phyloP scores from a whole-genome alignment of 2,113 vertebrate genomes.

The Rhinoderma darwinii region DNA sequence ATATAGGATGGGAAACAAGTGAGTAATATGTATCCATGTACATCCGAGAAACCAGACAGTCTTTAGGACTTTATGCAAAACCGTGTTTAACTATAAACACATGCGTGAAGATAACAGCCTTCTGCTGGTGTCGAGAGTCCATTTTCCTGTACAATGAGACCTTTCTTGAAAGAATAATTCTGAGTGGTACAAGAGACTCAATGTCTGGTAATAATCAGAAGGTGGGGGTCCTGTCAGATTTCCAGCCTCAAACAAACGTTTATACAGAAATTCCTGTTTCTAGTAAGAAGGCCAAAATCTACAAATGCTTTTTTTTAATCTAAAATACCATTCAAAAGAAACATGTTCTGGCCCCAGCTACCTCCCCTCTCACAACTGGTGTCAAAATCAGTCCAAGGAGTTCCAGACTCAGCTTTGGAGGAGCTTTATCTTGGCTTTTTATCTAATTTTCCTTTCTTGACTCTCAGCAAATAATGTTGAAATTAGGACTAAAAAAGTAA shows the following conservation, averaged over 20 bases:
- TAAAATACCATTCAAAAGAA: slow-evolving; percentile 56
- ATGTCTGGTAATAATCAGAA: slow-evolving; percentile 72
- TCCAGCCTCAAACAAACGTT: slow-evolving; percentile 66
- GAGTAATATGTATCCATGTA: not conserved
- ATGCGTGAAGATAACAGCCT: slow-evolving; percentile 77
- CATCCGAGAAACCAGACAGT: slow-evolving; percentile 68
- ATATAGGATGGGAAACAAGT: slow-evolving; percentile 67
- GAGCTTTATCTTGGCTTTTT: slow-evolving; percentile 46
- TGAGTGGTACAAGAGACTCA: slow-evolving; percentile 56
- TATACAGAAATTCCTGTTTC: slow-evolving; percentile 69
- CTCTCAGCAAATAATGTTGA: slow-evolving; percentile 45
- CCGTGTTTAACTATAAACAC: slow-evolving; percentile 79
- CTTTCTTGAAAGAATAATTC: slow-evolving; percentile 67
- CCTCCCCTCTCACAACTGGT: slow-evolving; percentile 4
- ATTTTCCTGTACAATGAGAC: slow-evolving; percentile 65
- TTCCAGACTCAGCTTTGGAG: slow-evolving; percentile 26
- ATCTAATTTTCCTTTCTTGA: slow-evolving; percentile 29
- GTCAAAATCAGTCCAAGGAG: slow-evolving; percentile 29
- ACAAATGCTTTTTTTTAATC: slow-evolving; percentile 64
- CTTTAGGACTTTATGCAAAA: slow-evolving; percentile 68
- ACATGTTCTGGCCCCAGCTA: not conserved
- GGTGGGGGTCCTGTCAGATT: slow-evolving; percentile 54
- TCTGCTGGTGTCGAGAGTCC: slow-evolving; percentile 68
- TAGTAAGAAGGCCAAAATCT: slow-evolving; percentile 69
- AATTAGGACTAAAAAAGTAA: slow-evolving; percentile 28